Evolutionary conservation across 1,140 invertebrate species (phyloP), one percentile per base, ranked within the genome.

Genomic region (Dendrolimus kikuchii): DNA sequence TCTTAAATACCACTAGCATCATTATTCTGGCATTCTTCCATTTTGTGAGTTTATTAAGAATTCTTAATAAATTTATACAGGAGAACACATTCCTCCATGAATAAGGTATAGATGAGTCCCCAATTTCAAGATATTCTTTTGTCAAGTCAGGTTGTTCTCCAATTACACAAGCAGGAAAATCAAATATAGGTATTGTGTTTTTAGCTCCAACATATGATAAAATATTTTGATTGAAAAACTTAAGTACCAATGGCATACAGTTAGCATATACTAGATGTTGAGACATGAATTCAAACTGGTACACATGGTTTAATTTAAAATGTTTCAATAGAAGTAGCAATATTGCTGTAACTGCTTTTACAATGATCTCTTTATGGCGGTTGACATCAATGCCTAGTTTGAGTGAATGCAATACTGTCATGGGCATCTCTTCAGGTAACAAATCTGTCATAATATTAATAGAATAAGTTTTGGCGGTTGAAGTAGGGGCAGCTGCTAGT

Each of bases 1-100:
- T 99, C 89, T 99, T 99, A 81, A 99, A 99, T 2, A 99, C 97
- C 46, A 99, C 98, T 47, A 99, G 88, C 97, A 99, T 99, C 98
- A 99, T 99, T 38, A 99, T 99, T 63, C 99, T 91, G 37, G 98
- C 98, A 85, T 99, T 98, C 85, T 99, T 99, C 96, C 98, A 99
- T 86, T 99, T 99, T 40, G 97, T 99, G 43, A 99, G 88, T 89
- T 99, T 99, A 83, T 99, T 99, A 36, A 99, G 90, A 71, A 99
- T 96, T 69, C 98, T 90, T 41, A 99, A 87, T 40, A 99, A 85
- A 91, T 99, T 99, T 48, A 99, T 99, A 75, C 98, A 99, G 2
- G 97, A 96, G 87, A 99, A 99, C 36, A 99, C 92, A 89, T 99
- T 99, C 62, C 98, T 90, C 98, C 98, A 99, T 46, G 96, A 98